Evolutionary conservation across 2,888 invertebrate genomes (phyloP).

Genomic region (Hypsopygia costalis): DNA sequence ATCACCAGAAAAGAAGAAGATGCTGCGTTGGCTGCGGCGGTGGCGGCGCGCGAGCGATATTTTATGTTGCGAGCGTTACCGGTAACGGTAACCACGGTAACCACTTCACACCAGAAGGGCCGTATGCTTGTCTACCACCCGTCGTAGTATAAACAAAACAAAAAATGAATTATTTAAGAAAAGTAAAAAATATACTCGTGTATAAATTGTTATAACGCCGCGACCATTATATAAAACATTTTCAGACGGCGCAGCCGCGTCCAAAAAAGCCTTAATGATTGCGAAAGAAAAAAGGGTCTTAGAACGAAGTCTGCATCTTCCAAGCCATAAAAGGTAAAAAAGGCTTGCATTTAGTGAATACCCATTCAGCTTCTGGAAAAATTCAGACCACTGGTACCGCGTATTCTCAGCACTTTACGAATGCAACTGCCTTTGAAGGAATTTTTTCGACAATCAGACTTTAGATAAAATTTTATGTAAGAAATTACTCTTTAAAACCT

Average conservation of each 20-base stretch:
- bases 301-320: slow-evolving; percentile 65
- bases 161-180: too few relatives aligned
- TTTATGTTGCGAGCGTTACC: too few relatives aligned
- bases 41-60: too few relatives aligned
- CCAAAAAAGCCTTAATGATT: slow-evolving; percentile 54
- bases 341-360: slow-evolving; percentile 74
- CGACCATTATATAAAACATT: slow-evolving; percentile 8
- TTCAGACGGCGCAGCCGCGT: slow-evolving; percentile 6
- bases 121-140: too few relatives aligned
- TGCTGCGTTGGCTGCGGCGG: too few relatives aligned
- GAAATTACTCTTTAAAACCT: slow-evolving; percentile 19
- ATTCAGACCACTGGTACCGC: slow-evolving; percentile 61
- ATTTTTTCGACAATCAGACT: slow-evolving; percentile 72
- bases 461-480: slow-evolving; percentile 17
- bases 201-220: background rate
- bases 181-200: too few relatives aligned
- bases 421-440: slow-evolving; percentile 69
- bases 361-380: slow-evolving; percentile 63
- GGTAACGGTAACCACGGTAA: too few relatives aligned
- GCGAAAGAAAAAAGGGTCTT: slow-evolving; percentile 53
- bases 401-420: slow-evolving; percentile 62
- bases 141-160: too few relatives aligned
- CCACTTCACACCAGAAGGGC: too few relatives aligned
- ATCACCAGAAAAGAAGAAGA: too few relatives aligned
- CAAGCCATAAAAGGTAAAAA: slow-evolving; percentile 69